These are phyloP conservation scores for Nibea coibor DNA, from an alignment of 2,113 vertebrate genomes.

Conservation along the genomic window DNA sequence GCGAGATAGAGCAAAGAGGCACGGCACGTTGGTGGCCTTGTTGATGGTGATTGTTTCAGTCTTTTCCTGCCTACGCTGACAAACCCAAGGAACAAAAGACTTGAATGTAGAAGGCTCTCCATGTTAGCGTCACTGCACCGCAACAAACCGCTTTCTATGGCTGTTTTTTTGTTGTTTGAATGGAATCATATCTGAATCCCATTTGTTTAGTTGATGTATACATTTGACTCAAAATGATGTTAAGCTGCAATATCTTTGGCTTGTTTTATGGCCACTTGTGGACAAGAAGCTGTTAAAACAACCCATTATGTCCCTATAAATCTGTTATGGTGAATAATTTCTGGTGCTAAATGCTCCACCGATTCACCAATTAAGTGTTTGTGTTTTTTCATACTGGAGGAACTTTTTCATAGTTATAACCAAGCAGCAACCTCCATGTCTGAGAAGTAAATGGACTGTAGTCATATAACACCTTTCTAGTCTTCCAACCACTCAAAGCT, in stretches of 20 bases:
- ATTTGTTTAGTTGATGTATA: background rate
- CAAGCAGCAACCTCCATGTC: no score
- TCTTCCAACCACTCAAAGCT: no score
- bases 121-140: background rate
- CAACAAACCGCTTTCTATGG: background rate
- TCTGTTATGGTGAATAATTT: background rate
- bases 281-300: background rate
- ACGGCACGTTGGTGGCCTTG: background rate
- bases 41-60: slow-evolving; percentile 11
- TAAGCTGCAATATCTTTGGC: background rate
- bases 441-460: no score
- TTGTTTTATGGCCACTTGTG: no score
- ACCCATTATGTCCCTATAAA: background rate
- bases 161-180: background rate
- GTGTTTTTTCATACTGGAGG: no score
- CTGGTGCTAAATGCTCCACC: no score
- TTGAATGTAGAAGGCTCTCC: background rate
- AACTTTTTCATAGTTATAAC: no score
- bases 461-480: no score
- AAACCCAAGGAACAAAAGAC: slow-evolving; percentile 2
- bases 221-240: background rate
- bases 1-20: background rate
- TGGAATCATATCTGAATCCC: background rate
- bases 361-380: no score
- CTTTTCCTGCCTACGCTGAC: background rate